phyloP scores from a whole-genome alignment of 2,113 vertebrate genomes.

The Sarotherodon lohbergeri region DNA sequence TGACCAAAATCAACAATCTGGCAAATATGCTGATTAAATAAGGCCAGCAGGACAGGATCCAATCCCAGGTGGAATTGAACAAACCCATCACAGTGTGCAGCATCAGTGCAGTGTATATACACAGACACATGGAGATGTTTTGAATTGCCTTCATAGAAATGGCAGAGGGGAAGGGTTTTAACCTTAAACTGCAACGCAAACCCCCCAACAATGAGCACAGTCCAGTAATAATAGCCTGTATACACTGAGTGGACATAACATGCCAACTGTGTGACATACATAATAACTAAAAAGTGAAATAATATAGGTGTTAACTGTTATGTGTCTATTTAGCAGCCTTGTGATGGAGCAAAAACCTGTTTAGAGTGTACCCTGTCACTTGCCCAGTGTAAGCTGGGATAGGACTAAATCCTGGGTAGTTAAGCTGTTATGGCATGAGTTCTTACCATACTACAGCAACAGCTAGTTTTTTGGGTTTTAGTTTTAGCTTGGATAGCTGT shows the following conservation, averaged over 20 bases:
- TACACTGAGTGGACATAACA: background rate
- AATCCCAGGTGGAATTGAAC: background rate
- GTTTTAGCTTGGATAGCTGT: background rate
- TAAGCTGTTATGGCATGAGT: background rate
- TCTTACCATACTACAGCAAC: background rate
- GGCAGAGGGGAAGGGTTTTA: background rate
- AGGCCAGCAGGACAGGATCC: background rate
- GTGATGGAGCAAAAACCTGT: background rate
- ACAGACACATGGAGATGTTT: background rate
- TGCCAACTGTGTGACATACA: background rate
- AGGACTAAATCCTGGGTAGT: background rate
- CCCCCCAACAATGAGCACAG: background rate
- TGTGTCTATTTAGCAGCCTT: background rate
- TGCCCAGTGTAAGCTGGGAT: background rate
- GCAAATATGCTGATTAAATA: background rate
- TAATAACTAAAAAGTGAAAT: background rate
- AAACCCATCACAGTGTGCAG: background rate
- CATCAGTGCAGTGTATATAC: background rate
- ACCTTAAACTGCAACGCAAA: background rate
- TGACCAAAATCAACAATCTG: background rate
- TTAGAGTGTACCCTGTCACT: background rate
- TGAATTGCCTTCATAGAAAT: background rate
- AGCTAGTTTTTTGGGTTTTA: background rate
- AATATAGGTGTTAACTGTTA: background rate
- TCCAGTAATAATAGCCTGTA: background rate